Evolutionary conservation across 2,797 vertebrate species (phyloP), one percentile per base, ranked within the genome.

Genomic region (Arvicola amphibius): DNA sequence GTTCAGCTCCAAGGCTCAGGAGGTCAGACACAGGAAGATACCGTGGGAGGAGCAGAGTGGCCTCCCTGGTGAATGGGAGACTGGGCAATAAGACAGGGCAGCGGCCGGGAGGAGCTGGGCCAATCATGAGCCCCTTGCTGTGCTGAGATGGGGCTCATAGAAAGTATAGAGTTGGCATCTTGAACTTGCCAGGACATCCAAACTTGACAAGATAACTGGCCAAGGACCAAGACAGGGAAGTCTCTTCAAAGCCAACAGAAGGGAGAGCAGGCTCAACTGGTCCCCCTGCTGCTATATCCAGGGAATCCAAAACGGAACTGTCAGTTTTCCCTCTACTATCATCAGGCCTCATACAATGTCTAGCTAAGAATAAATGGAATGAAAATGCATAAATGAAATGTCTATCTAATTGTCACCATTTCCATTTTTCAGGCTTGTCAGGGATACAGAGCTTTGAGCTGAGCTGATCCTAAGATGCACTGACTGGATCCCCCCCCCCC

Each of bases 361-460:
- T 32, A 46, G 5, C 17, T 59, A 43, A 71, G 19, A 59, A 43
- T 21, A 32, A 17, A 83, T 40, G 16, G 11, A 43, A 43, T 65
- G 46, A 21, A 67, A 67, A 67, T 9, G 34, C 17, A 34, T 48
- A 48, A 69, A n/a, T 85, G n/a, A 51, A 67, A 51, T 25, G 29
- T 48, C 43, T 23, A 16, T 23, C 63, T 34, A 32, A 3, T 21
- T 2, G 51, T 32, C 11, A 29, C 21, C 53, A 51, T 69, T 88
- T 95, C 76, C 37, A 67, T 51, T 65, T 88, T 95, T 84, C 59
- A 0, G 90, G 65, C 17, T 71, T 91, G 48, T 59, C 40, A 0
- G 78, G 76, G 21, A 69, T 91, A 48, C 19, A 6, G 51, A 92
- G 43, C 37, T 91, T 78, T 92, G 76, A 83, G 59, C 17, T 92